These are phyloP conservation scores for Lathamus discolor DNA, from an alignment of 2,113 vertebrate genomes.

Conservation along the genomic window DNA sequence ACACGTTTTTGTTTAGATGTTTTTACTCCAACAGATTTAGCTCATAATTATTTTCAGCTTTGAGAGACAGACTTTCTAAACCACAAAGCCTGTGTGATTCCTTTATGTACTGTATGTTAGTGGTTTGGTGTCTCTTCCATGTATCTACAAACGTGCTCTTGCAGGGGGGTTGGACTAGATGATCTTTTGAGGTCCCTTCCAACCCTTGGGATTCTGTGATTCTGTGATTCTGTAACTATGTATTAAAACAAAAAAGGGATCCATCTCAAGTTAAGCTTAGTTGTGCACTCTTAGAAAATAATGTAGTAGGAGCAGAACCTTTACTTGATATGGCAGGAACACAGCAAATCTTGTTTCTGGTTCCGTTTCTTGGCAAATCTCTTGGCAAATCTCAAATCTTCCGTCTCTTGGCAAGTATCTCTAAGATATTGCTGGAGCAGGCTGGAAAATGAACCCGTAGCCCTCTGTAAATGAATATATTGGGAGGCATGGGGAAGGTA, in stretches of 20 bases:
- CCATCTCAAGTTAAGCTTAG: neutral
- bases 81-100: neutral
- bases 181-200: no score
- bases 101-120: neutral
- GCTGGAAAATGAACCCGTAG: neutral
- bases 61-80: slow-evolving; percentile 1
- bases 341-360: neutral
- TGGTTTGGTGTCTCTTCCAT: neutral
- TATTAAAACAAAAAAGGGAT: neutral
- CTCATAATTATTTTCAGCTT: slow-evolving; percentile 27
- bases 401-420: neutral
- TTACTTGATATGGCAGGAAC: accelerated
- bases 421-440: neutral
- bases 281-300: neutral
- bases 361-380: neutral
- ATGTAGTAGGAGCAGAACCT: neutral
- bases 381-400: no score
- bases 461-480: neutral
- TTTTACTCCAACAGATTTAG: neutral
- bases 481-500: neutral
- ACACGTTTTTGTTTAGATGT: neutral
- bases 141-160: neutral
- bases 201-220: no score
- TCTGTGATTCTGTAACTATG: no score
- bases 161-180: no score